Evolutionary conservation across 2,888 invertebrate genomes (phyloP).

Genomic region (Synergus umbraculus): DNA sequence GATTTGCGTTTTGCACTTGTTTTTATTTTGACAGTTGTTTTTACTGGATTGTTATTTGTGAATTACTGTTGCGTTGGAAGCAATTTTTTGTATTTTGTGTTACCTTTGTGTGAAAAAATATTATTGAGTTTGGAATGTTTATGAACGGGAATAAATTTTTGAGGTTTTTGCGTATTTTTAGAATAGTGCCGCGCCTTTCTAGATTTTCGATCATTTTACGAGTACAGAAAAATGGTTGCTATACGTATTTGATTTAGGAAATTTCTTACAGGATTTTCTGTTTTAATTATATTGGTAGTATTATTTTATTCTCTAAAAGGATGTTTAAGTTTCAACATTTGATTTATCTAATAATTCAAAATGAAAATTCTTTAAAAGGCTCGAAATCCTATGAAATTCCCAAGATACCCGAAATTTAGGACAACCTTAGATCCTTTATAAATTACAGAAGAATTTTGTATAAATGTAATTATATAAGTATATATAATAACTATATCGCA

Average conservation of each 20-base stretch:
- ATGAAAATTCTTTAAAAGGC: too few species aligned
- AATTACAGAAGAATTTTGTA: too few species aligned
- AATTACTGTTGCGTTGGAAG: not conserved
- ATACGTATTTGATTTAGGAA: not conserved
- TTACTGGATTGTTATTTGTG: not conserved
- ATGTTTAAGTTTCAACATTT: not conserved
- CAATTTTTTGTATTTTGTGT: not conserved
- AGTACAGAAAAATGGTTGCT: not conserved
- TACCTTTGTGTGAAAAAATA: not conserved
- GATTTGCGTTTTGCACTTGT: constrained; percentile 22
- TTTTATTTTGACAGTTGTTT: not conserved
- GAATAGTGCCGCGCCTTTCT: not conserved
- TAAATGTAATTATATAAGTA: too few species aligned
- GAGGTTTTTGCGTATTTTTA: not conserved
- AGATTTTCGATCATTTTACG: not conserved
- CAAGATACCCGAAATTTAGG: too few species aligned
- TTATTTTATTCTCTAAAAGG: too few species aligned
- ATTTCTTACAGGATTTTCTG: not conserved
- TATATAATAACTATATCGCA: too few species aligned
- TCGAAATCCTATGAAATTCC: too few species aligned
- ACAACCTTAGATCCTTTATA: too few species aligned
- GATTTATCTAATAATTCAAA: not conserved
- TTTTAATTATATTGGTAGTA: not conserved
- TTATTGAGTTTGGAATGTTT: not conserved
- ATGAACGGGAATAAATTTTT: not conserved